These are phyloP conservation scores for Abrostola triplasia DNA, from an alignment of 2,888 invertebrate species.

Conservation along the genomic window DNA sequence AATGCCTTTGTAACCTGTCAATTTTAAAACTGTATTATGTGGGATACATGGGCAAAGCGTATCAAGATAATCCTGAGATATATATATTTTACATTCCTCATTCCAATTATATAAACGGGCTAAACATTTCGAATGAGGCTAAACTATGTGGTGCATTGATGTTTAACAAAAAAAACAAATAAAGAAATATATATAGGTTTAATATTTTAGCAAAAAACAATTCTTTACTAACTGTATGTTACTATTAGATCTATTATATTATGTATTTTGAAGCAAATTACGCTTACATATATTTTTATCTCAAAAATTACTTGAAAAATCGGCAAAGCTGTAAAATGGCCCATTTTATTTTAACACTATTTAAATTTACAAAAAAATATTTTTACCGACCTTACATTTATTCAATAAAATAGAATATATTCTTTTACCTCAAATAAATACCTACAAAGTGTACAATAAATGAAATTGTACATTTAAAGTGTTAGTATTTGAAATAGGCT, in stretches of 20 bases:
- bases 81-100: constrained; percentile 32
- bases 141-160: constrained; percentile 66
- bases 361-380: constrained; percentile 7
- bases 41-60: constrained; percentile 8
- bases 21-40: constrained; percentile 38
- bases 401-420: neutral
- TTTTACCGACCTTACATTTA: constrained; percentile 9
- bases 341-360: constrained; percentile 8
- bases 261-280: constrained; percentile 62
- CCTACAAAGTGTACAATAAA: constrained; percentile 21
- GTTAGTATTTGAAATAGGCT: constrained; percentile 66
- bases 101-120: constrained; percentile 43
- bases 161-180: constrained; percentile 60
- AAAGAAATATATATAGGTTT: constrained; percentile 50
- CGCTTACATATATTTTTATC: constrained; percentile 59
- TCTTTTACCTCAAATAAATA: constrained; percentile 11
- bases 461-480: constrained; percentile 25
- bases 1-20: constrained; percentile 40
- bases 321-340: constrained; percentile 13
- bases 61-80: constrained; percentile 6
- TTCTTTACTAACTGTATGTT: constrained; percentile 32
- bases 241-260: constrained; percentile 11
- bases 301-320: constrained; percentile 12
- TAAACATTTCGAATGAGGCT: constrained; percentile 64
- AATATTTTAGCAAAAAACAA: constrained; percentile 46